A percentile compares a stretch with the other conserved stretches of the same genome.
Evolutionary conservation across 2,113 vertebrate genomes (phyloP).

Genomic region (Scortum barcoo): DNA sequence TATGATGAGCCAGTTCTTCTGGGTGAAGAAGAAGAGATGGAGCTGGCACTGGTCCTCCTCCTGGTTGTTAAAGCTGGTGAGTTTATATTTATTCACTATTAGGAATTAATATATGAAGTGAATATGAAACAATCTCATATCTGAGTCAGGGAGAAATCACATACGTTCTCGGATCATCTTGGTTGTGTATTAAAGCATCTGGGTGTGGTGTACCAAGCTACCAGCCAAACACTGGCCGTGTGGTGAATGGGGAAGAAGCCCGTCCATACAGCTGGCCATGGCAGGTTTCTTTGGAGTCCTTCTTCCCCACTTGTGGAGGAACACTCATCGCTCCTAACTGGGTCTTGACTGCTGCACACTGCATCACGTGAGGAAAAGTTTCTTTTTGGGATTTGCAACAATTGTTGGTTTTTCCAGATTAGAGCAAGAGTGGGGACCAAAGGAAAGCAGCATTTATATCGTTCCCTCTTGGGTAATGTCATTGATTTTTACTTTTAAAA

Average conservation of each 20-base stretch:
- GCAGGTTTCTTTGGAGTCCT: conserved; percentile 79
- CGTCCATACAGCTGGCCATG: conserved; percentile 81
- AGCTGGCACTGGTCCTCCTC: conserved; percentile 53
- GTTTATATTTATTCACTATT: neutral
- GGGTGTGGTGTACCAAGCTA: conserved; percentile 71
- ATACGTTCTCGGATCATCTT: neutral
- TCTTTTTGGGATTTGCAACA: neutral
- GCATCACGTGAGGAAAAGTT: conserved; percentile 65
- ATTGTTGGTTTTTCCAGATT: neutral
- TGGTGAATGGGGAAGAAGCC: conserved; percentile 77
- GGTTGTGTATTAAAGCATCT: conserved; percentile 50
- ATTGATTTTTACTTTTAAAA: neutral
- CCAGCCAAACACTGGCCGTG: conserved; percentile 47
- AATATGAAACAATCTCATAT: neutral
- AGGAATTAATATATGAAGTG: neutral
- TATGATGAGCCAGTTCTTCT: conserved; percentile 8
- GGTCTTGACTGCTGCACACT: conserved; percentile 80
- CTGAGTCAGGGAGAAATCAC: neutral
- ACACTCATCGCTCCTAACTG: conserved; percentile 77
- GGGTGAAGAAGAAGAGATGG: conserved; percentile 52
- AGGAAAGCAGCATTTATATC: too few species aligned
- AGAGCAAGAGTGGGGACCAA: too few species aligned
- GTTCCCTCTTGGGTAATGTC: neutral
- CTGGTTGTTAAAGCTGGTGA: conserved; percentile 63
- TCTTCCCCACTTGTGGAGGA: conserved; percentile 77